A percentile compares a stretch with the other conserved stretches of the same genome.
Conservation (phyloP, 2,888 invertebrate genomes). For the Leptinotarsa tumamoca region DNA sequence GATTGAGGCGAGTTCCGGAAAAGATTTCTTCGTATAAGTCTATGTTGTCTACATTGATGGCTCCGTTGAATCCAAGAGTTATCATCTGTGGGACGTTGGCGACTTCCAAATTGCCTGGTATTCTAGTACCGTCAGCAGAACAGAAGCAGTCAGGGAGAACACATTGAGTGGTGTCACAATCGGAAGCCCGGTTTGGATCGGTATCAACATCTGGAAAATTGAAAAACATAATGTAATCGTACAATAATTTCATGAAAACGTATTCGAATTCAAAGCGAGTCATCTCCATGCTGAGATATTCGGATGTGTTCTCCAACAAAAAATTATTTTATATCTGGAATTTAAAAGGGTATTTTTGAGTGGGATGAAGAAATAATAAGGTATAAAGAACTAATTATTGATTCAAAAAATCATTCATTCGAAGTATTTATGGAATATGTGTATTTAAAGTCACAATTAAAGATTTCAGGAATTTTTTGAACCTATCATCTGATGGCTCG, state of each 20-base stretch:
- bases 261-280: not conserved
- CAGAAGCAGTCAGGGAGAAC: slow-evolving; percentile 92
- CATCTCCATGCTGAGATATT: too few species aligned
- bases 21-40: slow-evolving; percentile 92
- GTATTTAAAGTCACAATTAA: too few species aligned
- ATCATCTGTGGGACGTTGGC: slow-evolving; percentile 93
- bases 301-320: too few species aligned
- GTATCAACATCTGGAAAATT: slow-evolving; percentile 81
- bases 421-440: too few species aligned
- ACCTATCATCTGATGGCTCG: too few species aligned
- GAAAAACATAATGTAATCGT: slow-evolving; percentile 14
- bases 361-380: too few species aligned
- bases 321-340: too few species aligned
- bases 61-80: slow-evolving; percentile 92
- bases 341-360: too few species aligned
- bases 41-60: slow-evolving; percentile 92
- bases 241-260: not conserved
- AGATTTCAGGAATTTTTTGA: too few species aligned
- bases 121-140: slow-evolving; percentile 90
- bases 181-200: slow-evolving; percentile 92
- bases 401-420: too few species aligned
- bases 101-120: slow-evolving; percentile 86
- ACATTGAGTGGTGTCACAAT: slow-evolving; percentile 91
- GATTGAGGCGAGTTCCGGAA: slow-evolving; percentile 86
- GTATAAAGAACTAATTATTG: too few species aligned